Evolutionary conservation across 2,888 invertebrate genomes (phyloP).

Genomic region (Eristalinus sepulchralis): DNA sequence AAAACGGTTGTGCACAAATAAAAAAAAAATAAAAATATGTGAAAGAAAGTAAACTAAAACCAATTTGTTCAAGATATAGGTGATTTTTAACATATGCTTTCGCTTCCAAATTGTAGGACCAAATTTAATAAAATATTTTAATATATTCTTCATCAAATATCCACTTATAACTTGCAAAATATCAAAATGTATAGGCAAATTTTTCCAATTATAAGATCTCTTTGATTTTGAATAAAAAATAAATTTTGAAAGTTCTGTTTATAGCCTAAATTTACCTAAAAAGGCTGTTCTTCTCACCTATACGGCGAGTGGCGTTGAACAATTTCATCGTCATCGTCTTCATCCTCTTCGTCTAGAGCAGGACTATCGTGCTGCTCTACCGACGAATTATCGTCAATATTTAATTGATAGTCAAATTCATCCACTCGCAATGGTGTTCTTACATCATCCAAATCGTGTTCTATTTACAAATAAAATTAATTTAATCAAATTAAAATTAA

Average conservation of each 20-base stretch:
- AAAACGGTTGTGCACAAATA: background rate
- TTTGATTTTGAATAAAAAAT: constrained; percentile 59
- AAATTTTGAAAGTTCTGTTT: constrained; percentile 72
- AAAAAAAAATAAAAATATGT: background rate
- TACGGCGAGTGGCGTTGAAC: constrained; percentile 79
- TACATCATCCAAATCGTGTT: constrained; percentile 78
- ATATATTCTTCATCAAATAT: constrained; percentile 19
- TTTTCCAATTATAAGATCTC: constrained; percentile 13
- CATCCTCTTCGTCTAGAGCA: constrained; percentile 72
- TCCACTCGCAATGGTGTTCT: constrained; percentile 79
- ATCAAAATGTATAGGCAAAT: constrained; percentile 35
- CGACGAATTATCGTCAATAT: constrained; percentile 78
- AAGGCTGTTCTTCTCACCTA: constrained; percentile 77
- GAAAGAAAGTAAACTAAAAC: background rate
- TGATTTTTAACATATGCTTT: constrained; percentile 1
- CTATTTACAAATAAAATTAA: constrained; percentile 62
- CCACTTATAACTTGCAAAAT: background rate
- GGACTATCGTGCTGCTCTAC: constrained; percentile 78
- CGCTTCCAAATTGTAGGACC: constrained; percentile 1
- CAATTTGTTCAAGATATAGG: constrained; percentile 51
- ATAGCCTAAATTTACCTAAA: constrained; percentile 76
- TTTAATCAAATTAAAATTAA: background rate
- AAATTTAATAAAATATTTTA: constrained; percentile 20
- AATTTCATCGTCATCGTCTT: constrained; percentile 75
- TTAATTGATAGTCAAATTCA: constrained; percentile 79